Percentiles rank a stretch among this genome's conserved stretches.
Evolutionary conservation across 2,113 vertebrate species (phyloP).

Genomic region (Carollia perspicillata): DNA sequence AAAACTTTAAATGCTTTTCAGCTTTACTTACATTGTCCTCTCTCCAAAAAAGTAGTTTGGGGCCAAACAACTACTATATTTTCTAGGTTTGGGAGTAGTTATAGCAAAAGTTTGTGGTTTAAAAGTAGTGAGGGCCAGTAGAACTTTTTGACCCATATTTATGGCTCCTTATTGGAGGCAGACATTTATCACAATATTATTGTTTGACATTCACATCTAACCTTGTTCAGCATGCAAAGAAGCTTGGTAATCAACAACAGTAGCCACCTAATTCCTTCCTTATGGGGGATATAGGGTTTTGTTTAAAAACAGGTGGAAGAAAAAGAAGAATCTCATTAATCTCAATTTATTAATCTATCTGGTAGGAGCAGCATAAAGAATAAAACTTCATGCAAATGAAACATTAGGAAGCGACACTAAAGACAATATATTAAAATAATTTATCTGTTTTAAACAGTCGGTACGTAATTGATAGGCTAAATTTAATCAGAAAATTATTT

Average conservation of each 20-base stretch:
- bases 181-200: neutral
- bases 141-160: neutral
- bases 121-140: neutral
- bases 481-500: neutral
- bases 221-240: neutral
- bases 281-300: neutral
- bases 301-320: conserved; percentile 30
- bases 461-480: neutral
- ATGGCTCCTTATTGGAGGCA: neutral
- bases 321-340: conserved; percentile 41
- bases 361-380: neutral
- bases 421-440: neutral
- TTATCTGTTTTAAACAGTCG: conserved; percentile 13
- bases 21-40: neutral
- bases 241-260: neutral
- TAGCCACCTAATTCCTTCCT: neutral
- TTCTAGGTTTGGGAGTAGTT: neutral
- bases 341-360: neutral
- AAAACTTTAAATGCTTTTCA: neutral
- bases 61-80: neutral
- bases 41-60: neutral
- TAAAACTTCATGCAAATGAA: neutral
- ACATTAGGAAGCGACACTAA: neutral
- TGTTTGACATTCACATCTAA: neutral
- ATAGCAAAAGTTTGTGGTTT: neutral